Base-by-base conservation (phyloP, 1,140 invertebrate genomes). In the Whitmania pigra region DNA sequence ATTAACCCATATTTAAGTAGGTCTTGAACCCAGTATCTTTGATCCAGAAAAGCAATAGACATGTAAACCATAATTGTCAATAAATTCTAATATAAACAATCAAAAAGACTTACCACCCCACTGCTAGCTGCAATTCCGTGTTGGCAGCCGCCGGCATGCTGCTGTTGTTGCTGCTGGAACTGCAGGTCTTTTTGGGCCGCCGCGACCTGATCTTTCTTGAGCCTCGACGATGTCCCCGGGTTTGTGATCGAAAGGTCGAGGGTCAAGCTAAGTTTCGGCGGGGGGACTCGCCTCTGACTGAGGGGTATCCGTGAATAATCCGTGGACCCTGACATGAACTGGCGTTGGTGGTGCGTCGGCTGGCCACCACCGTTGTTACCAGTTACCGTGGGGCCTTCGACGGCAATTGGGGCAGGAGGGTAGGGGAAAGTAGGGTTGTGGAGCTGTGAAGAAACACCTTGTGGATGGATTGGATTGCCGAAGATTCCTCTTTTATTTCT, bases 181-280 rank as follows among this genome's bases (percentile, higher is more conserved):
- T 53, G 69, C 53, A 25, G 69, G n/a, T 43, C 69, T 53, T 25
- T 70, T 9, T 18, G 18, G 25, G 53, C 31, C 17, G 20, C 20
- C 53, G 55, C 71, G 13, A 29, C 55, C 54, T 25, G 49, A 49
- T 53, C 49, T 49, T 53, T 70, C n/a, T 70, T 36, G n/a, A 53
- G 69, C n/a, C 29, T 43, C 69, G 69, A 53, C 18, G 69, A 70
- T 15, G 49, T 53, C 5, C 69, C 69, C 5, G 69, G 69, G 53
- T 70, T 70, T 2, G 69, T 70, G 22, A 73, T 63, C 20, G 73
- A 74, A 9, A 74, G 66, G 71, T 74, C 73, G 20, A 74, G 71
- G 25, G 73, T 74, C n/a, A 74, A 67, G 53, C 70, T 74, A 18
- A 74, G 63, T 53, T 74, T 74, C n/a, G 73, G 57, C 17, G 73